A percentile compares a stretch with the other conserved stretches of the same genome.
phyloP scores from a whole-genome alignment of 1,140 invertebrate species.

The Arctopsyche grandis region DNA sequence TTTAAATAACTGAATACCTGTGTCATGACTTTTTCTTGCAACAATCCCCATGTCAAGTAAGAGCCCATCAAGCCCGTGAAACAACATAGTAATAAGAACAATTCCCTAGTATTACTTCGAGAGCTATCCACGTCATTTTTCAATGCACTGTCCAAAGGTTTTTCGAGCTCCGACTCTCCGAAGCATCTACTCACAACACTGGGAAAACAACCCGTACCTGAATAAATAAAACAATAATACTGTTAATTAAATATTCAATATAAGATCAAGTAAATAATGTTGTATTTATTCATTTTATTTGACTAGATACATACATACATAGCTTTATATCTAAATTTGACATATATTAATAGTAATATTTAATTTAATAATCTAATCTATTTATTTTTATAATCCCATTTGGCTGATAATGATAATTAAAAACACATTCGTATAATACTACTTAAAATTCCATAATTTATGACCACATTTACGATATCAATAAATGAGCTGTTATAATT shows the following conservation, averaged over 20 bases:
- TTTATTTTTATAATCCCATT: too few relatives aligned
- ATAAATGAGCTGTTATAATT: too few relatives aligned
- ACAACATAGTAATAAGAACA: slow-evolving; percentile 77
- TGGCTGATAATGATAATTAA: too few relatives aligned
- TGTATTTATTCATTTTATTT: slow-evolving; percentile 39
- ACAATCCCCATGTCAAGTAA: slow-evolving; percentile 93
- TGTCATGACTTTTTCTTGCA: slow-evolving; percentile 95
- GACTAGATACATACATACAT: too few relatives aligned
- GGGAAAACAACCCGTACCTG: slow-evolving; percentile 68
- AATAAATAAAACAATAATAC: slow-evolving; percentile 28
- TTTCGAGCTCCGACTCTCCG: slow-evolving; percentile 67
- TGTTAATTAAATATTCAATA: too few relatives aligned
- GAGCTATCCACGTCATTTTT: slow-evolving; percentile 45
- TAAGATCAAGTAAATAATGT: slow-evolving; percentile 35
- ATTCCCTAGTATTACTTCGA: slow-evolving; percentile 61
- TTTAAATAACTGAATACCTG: too few relatives aligned
- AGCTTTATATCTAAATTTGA: too few relatives aligned
- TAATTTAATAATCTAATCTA: too few relatives aligned
- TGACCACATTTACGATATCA: too few relatives aligned
- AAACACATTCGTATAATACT: too few relatives aligned
- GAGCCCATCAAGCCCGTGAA: slow-evolving; percentile 89
- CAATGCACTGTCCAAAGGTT: slow-evolving; percentile 52
- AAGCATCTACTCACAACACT: slow-evolving; percentile 72
- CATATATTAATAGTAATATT: too few relatives aligned
- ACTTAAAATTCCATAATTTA: too few relatives aligned